Conservation (phyloP, 2,888 invertebrate genomes). For the Chamaedrilus cognettii region DNA sequence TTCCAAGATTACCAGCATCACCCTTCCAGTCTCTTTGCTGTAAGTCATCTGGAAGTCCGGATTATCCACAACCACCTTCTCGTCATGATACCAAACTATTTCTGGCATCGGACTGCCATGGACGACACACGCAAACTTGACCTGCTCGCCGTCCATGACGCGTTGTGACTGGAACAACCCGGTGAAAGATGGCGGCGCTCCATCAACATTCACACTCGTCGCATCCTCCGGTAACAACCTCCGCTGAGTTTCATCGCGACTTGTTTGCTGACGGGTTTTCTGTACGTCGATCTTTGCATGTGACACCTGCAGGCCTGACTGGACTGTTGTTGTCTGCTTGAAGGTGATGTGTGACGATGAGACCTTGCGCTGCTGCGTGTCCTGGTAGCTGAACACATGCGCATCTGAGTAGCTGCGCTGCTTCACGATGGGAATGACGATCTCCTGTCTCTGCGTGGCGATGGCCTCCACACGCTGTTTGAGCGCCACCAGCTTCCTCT, state of each 20-base stretch:
- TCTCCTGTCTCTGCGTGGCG: conserved; percentile 33
- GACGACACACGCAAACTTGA: conserved; percentile 61
- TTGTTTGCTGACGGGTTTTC: neutral
- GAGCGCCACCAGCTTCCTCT: conserved; percentile 27
- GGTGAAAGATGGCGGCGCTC: neutral
- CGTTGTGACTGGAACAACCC: conserved; percentile 3
- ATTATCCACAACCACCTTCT: conserved; percentile 35
- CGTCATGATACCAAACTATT: conserved; percentile 97
- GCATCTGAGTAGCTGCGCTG: conserved; percentile 34
- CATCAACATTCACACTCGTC: neutral
- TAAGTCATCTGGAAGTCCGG: conserved; percentile 49
- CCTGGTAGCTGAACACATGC: conserved; percentile 13
- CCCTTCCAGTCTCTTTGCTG: conserved; percentile 50
- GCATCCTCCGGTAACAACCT: too few species aligned
- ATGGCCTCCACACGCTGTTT: conserved; percentile 31
- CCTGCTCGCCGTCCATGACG: conserved; percentile 56
- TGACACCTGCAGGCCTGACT: neutral
- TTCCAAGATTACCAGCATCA: conserved; percentile 87
- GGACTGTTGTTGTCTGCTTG: neutral
- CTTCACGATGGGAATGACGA: conserved; percentile 24
- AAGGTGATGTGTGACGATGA: neutral
- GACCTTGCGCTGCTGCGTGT: neutral
- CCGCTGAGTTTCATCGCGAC: neutral
- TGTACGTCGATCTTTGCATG: neutral
- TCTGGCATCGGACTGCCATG: conserved; percentile 90